Evolutionary conservation across 2,797 vertebrate species (phyloP).

Genomic region (Tauraco hartlaubi): DNA sequence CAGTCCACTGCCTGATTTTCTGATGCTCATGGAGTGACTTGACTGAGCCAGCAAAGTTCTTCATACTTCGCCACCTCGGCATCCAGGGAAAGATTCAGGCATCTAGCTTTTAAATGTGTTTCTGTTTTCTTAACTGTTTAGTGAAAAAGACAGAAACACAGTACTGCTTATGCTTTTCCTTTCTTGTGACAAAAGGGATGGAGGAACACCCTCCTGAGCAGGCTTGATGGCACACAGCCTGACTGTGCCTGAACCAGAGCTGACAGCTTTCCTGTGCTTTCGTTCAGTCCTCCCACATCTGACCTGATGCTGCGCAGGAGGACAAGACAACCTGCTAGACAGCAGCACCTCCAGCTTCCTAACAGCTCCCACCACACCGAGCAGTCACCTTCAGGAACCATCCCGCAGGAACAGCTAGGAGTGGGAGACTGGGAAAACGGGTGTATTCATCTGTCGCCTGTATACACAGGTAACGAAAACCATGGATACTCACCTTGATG

Average conservation of each 20-base stretch:
- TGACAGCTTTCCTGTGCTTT: background rate
- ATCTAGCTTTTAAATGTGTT: background rate
- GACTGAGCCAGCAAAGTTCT: constrained; percentile 37
- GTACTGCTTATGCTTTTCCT: background rate
- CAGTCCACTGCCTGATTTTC: constrained; percentile 41
- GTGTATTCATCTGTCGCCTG: background rate
- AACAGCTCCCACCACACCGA: background rate
- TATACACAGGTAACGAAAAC: rapidly evolving
- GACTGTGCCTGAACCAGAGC: background rate
- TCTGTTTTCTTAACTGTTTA: background rate
- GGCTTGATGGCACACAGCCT: background rate
- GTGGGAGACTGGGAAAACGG: background rate
- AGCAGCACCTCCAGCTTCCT: background rate
- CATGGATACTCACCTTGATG: background rate
- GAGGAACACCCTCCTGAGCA: background rate
- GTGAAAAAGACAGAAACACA: background rate
- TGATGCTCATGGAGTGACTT: constrained; percentile 1
- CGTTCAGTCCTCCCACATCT: background rate
- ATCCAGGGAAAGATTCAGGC: background rate
- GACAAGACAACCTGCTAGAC: background rate
- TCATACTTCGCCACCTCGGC: background rate
- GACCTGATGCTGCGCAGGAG: background rate
- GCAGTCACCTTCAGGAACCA: background rate
- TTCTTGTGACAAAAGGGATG: background rate
- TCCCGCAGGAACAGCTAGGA: background rate